A percentile compares a stretch with the other conserved stretches of the same genome.
Evolutionary conservation across 2,797 vertebrate species (phyloP).

Genomic region (Anguilla pacifica): DNA sequence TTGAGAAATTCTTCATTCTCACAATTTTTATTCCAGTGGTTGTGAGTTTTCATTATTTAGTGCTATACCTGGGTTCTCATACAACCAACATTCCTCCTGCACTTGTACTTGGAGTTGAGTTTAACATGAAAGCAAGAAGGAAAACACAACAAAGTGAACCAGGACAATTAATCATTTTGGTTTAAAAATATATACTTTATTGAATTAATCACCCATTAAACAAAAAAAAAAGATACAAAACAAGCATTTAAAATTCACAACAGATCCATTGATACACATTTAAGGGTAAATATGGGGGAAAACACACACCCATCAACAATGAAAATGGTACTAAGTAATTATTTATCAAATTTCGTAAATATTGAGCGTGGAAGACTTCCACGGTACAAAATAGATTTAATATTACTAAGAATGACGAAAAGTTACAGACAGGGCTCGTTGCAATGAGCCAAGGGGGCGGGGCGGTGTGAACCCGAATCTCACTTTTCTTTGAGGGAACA

Average conservation of each 20-base stretch:
- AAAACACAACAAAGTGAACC: conserved; percentile 50
- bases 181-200: conserved; percentile 55
- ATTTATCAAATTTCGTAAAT: neutral
- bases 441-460: neutral
- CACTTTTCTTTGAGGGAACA: conserved; percentile 2
- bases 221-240: neutral
- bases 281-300: neutral
- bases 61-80: neutral
- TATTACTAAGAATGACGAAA: neutral
- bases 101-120: neutral
- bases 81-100: neutral
- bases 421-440: neutral
- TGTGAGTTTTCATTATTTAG: neutral
- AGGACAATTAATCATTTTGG: conserved; percentile 48
- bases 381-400: neutral
- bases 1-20: neutral
- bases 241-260: neutral
- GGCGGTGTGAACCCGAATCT: neutral
- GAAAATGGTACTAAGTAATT: neutral
- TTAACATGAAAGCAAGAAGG: neutral
- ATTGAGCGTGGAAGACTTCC: neutral
- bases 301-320: neutral
- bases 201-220: conserved; percentile 29
- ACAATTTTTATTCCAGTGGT: neutral
- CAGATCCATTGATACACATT: neutral